Evolutionary conservation across 2,113 vertebrate genomes (phyloP), one percentile per base, ranked within the genome.

Genomic region (Hydropotes inermis): DNA sequence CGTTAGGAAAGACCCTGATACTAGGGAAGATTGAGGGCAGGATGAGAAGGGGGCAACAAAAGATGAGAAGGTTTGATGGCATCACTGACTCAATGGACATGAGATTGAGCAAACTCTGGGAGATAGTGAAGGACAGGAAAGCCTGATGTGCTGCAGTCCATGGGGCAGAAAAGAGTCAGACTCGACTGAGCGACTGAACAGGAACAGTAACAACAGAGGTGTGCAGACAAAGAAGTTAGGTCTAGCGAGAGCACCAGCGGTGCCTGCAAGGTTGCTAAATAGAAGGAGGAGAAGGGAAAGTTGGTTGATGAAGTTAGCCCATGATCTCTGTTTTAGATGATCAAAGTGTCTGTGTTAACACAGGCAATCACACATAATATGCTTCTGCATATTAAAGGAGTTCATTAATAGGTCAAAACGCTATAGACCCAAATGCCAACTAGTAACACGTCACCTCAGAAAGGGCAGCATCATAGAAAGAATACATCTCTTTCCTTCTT

Each of bases 361-460:
- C 1, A n/a, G 67, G 16, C 4, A 86, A 87, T 36, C 85, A 15
- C 54, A 93, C 28, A 33, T 52, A n/a, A 79, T 39, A 60, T 58
- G 14, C 76, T 28, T 45, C 15, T 83, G 27, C 43, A 30, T 90
- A 55, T 84, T 52, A 78, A 92, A 79, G 14, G 17, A 96, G 93
- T 81, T 85, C 30, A 88, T 25, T 30, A 12, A 10, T 17, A 4
- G 11, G 55, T 19, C 1, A 55, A 89, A 94, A 45, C 47, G 13
- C 11, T 25, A 25, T 16, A 21, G 23, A 58, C 2, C 16, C 64
- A 74, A 76, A 54, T 30, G 27, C 11, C 25, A 55, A 47, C 12
- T 54, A 30, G n/a, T 23, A 21, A 83, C 21, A 50, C 43, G 6
- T 19, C 16, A 89, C 12, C 43, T 8, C 45, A 84, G 14, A 36